These are phyloP conservation scores for Micromussa lordhowensis DNA, from an alignment of 92 coral and sea anemone genomes.

Conservation along the genomic window DNA sequence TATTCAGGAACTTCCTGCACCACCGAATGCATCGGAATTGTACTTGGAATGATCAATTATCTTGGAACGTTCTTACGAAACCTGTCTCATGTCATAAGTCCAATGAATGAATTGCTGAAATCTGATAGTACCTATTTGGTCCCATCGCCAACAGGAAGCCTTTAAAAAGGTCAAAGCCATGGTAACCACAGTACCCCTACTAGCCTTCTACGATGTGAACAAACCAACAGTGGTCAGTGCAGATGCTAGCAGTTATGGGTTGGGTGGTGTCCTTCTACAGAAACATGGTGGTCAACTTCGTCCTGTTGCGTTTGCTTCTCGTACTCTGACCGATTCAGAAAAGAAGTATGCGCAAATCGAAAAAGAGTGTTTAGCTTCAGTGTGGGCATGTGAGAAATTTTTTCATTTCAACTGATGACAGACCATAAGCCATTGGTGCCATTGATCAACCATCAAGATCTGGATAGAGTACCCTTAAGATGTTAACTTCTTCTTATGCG, in stretches of 20 bases:
- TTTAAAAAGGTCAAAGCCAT: too few relatives aligned
- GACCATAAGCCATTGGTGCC: not conserved
- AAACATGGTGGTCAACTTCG: not conserved
- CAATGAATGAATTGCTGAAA: too few relatives aligned
- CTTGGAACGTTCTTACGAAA: too few relatives aligned
- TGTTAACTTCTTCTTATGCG: too few relatives aligned
- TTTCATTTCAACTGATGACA: not conserved
- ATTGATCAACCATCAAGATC: not conserved
- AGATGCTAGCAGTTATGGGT: not conserved
- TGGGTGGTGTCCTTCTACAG: too few relatives aligned
- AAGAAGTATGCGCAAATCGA: not conserved
- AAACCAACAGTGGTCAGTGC: slow-evolving; percentile 6
- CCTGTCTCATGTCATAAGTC: too few relatives aligned
- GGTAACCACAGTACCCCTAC: not conserved
- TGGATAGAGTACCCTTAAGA: too few relatives aligned
- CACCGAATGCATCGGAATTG: slow-evolving; percentile 21
- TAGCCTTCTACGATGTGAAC: slow-evolving; percentile 26
- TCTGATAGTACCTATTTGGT: too few relatives aligned
- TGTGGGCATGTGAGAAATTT: not conserved
- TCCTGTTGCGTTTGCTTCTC: not conserved
- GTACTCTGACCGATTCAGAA: not conserved
- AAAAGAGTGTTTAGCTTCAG: too few relatives aligned
- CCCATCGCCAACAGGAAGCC: too few relatives aligned
- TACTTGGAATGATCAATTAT: too few relatives aligned
- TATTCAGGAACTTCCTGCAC: slow-evolving; percentile 8